phyloP scores from a whole-genome alignment of 1,140 invertebrate genomes.

The Drosophila seguyi region DNA sequence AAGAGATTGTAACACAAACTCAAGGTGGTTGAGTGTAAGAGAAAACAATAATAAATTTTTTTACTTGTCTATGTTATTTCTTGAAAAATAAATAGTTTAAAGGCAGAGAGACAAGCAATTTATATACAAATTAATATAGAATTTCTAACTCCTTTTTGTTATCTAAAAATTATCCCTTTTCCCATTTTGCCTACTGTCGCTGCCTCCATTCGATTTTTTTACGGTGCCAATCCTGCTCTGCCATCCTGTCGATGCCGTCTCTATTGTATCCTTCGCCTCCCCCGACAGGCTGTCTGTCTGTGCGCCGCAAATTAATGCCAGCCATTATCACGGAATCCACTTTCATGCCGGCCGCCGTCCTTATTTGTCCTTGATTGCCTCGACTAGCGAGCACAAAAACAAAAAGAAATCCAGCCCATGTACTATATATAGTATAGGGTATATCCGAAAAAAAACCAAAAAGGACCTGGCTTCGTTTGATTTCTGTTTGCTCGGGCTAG shows the following conservation, averaged over 20 bases:
- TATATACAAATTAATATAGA: no score
- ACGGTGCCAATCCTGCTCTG: conserved; percentile 24
- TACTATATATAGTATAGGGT: conserved; percentile 2
- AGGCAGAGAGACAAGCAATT: no score
- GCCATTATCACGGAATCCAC: conserved; percentile 72
- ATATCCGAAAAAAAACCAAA: conserved; percentile 17
- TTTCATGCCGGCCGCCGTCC: conserved; percentile 56
- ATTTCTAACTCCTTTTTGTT: no score
- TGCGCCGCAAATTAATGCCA: conserved; percentile 70
- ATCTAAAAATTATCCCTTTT: background rate
- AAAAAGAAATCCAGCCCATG: background rate
- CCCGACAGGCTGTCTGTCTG: conserved; percentile 38
- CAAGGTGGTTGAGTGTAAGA: background rate
- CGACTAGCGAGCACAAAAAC: conserved; percentile 18
- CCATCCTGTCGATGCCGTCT: conserved; percentile 38
- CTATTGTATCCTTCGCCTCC: conserved; percentile 7
- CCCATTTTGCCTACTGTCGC: background rate
- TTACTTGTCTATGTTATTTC: no score
- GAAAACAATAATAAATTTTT: no score
- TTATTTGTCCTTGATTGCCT: conserved; percentile 77
- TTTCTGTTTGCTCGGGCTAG: conserved; percentile 67
- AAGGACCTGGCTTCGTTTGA: conserved; percentile 61
- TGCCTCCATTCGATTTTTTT: background rate
- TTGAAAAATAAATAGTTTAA: no score
- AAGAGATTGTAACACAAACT: background rate